Conservation (phyloP, 2,888 invertebrate species). For the Chamaedrilus cognettii region DNA sequence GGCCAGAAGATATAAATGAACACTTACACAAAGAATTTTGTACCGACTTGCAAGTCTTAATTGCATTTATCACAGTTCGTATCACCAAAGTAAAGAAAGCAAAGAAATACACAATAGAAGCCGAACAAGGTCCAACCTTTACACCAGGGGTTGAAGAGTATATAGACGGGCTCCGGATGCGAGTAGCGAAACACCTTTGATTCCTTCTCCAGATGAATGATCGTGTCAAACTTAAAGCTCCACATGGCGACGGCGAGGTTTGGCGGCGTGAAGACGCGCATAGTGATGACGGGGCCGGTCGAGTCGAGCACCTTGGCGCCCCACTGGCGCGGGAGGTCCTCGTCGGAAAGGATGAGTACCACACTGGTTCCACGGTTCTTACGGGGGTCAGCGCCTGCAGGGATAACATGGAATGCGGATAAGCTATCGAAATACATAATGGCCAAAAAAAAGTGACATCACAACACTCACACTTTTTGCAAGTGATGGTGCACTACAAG, state of each 20-base stretch:
- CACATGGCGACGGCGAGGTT: constrained; percentile 46
- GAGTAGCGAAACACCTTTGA: constrained; percentile 36
- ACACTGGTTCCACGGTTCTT: constrained; percentile 44
- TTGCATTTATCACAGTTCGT: too few species aligned
- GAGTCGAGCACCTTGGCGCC: constrained; percentile 39
- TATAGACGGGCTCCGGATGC: constrained; percentile 64
- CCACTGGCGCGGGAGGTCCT: constrained; percentile 42
- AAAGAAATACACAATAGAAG: too few species aligned
- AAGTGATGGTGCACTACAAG: too few species aligned
- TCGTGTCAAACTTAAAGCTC: constrained; percentile 44
- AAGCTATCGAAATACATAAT: too few species aligned
- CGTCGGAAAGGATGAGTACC: constrained; percentile 43
- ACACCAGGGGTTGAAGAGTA: constrained; percentile 91
- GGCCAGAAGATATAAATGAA: too few species aligned
- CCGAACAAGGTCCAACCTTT: constrained; percentile 67
- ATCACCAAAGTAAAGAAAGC: too few species aligned
- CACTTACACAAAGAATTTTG: too few species aligned
- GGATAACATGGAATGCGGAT: too few species aligned
- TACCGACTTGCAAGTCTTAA: too few species aligned
- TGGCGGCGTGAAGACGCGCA: constrained; percentile 44
- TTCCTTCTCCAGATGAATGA: constrained; percentile 35
- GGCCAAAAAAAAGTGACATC: too few species aligned
- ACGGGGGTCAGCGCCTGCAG: constrained; percentile 41
- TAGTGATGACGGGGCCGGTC: constrained; percentile 27
- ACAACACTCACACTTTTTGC: too few species aligned